Conservation (phyloP, 2,113 vertebrate genomes). For the Hemiprocne comata region DNA sequence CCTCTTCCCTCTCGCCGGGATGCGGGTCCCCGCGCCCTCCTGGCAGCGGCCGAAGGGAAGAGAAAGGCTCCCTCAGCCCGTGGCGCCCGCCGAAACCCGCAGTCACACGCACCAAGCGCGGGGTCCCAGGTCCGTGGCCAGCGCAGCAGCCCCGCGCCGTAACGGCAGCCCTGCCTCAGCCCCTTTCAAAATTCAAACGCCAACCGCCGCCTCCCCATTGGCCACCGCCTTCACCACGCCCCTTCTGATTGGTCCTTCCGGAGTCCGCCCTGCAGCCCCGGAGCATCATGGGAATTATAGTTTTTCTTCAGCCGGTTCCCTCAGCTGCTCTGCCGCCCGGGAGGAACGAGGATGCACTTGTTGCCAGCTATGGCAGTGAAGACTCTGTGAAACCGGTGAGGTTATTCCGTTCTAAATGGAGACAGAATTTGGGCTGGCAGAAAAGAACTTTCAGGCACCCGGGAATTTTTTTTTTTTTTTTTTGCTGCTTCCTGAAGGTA, state of each 20-base stretch:
- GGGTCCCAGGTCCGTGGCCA: fast-evolving
- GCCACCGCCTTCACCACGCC: neutral
- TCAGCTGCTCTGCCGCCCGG: too few relatives aligned
- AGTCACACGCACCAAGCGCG: neutral
- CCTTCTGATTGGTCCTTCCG: neutral
- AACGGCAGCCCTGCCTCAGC: fast-evolving
- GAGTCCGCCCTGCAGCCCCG: neutral
- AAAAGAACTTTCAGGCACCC: too few relatives aligned
- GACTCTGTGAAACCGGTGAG: too few relatives aligned
- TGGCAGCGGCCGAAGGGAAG: neutral
- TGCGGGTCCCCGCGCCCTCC: neutral
- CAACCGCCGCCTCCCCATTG: neutral
- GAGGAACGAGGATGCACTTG: too few relatives aligned
- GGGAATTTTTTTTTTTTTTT: too few relatives aligned
- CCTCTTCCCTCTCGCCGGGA: neutral
- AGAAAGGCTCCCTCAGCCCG: neutral
- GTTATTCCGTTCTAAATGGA: too few relatives aligned
- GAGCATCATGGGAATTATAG: neutral
- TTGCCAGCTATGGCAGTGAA: too few relatives aligned
- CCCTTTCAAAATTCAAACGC: neutral
- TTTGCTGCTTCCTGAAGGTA: too few relatives aligned
- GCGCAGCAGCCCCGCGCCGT: fast-evolving
- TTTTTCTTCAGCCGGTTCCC: neutral
- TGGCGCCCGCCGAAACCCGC: neutral
- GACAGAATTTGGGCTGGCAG: too few relatives aligned